Base-by-base conservation (phyloP, 2,888 invertebrate species). In the Cenopis cana region DNA sequence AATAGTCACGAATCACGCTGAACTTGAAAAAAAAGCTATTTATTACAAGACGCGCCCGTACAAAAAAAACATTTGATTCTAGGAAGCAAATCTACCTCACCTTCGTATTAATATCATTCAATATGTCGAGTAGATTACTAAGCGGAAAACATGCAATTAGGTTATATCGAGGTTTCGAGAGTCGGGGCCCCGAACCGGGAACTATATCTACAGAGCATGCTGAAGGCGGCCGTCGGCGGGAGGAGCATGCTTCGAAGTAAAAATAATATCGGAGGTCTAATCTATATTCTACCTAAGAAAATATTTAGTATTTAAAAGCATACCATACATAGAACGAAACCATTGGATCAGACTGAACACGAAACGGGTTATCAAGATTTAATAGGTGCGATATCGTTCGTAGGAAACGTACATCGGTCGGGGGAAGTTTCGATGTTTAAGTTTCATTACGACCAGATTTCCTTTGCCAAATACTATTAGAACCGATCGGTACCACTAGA, bases 61-160 rank as follows among this genome's bases (percentile, higher is more conserved):
- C n/a, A 33, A 29, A 64, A 59, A 29, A 52, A 54, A 66, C 20
- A 55, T 70, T 57, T 54, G 66, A 46, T 36, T 49, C 54, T 49
- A 60, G 36, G 38, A 70, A 69, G 69, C 66, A 46, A 54, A 36
- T n/a, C 60, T 70, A 66, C 65, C 59, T 70, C 70, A 60, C 70
- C 70, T 66, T 54, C 46, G 14, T 56, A 70, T 36, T 65, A 65
- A 36, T 54, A 38, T 55, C 14, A 66, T 46, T 66, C 46, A 24
- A 36, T 38, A 56, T 36, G 17, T 79, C 78, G 76, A 79, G 81
- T 78, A 82, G 33, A 55, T 56, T 71, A 62, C 79, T 77, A 89
- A 89, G 89, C 86, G 82, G 84, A 82, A 81, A 75, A 76, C 91
- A 91, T 91, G 91, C 92, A 89, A 89, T 89, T 90, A 89, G 87